Evolutionary conservation across 2,797 vertebrate genomes (phyloP), one percentile per base, ranked within the genome.

Genomic region (Meriones psammophilus): DNA sequence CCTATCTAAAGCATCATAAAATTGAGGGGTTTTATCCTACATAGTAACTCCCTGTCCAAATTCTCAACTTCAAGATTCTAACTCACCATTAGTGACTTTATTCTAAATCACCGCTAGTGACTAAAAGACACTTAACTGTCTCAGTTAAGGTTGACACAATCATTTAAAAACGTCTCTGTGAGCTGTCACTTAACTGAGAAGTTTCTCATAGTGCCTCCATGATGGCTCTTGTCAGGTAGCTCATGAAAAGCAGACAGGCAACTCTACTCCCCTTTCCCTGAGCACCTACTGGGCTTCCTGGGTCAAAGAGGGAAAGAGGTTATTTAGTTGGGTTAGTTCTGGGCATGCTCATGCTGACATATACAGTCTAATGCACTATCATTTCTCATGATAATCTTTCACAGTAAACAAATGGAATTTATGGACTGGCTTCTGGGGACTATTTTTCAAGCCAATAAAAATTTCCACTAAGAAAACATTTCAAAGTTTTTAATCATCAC

Each of bases 1-100:
- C 10, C 66, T 24, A 14, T 66, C 89, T 62, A 22, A 96, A 94
- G 77, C 46, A 84, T 83, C 76, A 89, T 84, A 92, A 93, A 92
- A 76, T 46, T 50, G 12, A 58, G 56, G 83, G 74, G 46, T 66
- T 18, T 28, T 8, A 58, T 36, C 56, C 54, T 50, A 42, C 22
- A 28, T 42, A 71, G 83, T 74, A 92, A 92, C 28, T 58, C 17
- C 20, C 76, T 66, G 39, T 83, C 81, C 88, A 71, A 90, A 88
- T 4, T 78, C 79, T 64, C 36, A 84, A 64, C 54, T 64, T 89
- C 68, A 80, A 60, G 42, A 42, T 42, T 42, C 42, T 42, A 42
- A 42, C 42, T 42, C 42, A 42, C 42, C 42, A 42, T 42, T 42
- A 42, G 42, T 42, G 42, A 42, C 42, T 42, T 42, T 4, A 42